A percentile compares a stretch with the other conserved stretches of the same genome.
Conservation (phyloP, 2,888 invertebrate genomes). For the Beris morrisii region DNA sequence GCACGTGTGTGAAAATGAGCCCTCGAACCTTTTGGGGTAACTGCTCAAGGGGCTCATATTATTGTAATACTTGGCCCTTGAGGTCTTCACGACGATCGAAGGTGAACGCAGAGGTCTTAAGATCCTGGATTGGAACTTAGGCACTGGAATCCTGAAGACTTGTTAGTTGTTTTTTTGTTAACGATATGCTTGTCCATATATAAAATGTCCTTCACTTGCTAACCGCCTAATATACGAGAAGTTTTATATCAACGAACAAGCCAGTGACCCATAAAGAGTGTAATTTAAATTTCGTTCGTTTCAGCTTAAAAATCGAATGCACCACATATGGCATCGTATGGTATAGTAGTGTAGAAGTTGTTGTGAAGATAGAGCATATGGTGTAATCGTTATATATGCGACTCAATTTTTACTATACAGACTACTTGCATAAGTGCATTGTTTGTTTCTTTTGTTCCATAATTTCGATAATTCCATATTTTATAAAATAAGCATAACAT, state of each 20-base stretch:
- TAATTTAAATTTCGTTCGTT: constrained; percentile 29
- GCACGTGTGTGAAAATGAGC: constrained; percentile 22
- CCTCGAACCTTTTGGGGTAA: no score
- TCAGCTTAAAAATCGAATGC: constrained; percentile 15
- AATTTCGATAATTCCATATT: no score
- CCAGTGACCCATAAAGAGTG: constrained; percentile 29
- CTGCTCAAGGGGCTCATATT: background rate
- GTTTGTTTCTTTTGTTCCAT: no score
- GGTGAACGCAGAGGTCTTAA: background rate
- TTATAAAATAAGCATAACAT: no score
- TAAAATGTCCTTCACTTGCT: constrained; percentile 14
- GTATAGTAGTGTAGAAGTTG: background rate
- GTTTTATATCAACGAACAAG: background rate
- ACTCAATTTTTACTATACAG: background rate
- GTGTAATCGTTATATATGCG: constrained; percentile 2
- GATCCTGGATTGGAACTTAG: background rate
- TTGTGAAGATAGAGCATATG: constrained; percentile 10
- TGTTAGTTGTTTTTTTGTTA: background rate
- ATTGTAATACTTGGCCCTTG: constrained; percentile 12
- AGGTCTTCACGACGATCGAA: background rate
- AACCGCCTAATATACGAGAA: background rate
- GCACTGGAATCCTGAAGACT: background rate
- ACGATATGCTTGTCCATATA: background rate
- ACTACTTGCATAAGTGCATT: no score
- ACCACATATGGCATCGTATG: constrained; percentile 19